These are phyloP conservation scores for Myotis pilosus DNA, from an alignment of 2,797 vertebrate genomes.

Conservation along the genomic window DNA sequence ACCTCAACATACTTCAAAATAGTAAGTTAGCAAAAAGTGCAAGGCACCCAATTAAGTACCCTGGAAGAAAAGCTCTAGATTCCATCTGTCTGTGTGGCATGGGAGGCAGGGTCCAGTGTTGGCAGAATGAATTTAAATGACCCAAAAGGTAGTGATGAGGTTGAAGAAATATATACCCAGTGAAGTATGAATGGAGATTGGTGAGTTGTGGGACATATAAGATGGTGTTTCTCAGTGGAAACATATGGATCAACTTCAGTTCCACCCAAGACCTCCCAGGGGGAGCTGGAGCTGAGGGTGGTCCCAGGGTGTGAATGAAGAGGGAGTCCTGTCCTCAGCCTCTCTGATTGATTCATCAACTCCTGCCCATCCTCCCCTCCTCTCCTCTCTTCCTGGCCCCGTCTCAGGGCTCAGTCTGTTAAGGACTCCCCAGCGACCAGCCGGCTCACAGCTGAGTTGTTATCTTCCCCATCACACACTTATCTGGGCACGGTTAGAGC, in stretches of 20 bases:
- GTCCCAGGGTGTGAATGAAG: neutral
- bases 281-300: neutral
- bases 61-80: neutral
- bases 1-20: neutral
- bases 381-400: neutral
- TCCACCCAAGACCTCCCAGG: neutral
- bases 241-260: neutral
- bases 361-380: neutral
- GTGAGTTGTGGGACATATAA: neutral
- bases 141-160: neutral
- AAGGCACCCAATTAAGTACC: neutral
- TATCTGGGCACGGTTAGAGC: constrained; percentile 71
- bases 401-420: constrained; percentile 47
- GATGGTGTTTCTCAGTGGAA: neutral
- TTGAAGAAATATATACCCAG: neutral
- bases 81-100: neutral
- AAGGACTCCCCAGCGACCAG: constrained; percentile 44
- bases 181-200: neutral
- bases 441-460: constrained; percentile 59
- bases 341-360: constrained; percentile 1
- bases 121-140: neutral
- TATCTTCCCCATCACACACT: constrained; percentile 59
- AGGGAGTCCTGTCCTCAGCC: neutral
- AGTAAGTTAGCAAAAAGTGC: neutral
- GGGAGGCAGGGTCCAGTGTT: neutral